Evolutionary conservation across 1,140 invertebrate genomes (phyloP).

Genomic region (Calephelis virginiensis): DNA sequence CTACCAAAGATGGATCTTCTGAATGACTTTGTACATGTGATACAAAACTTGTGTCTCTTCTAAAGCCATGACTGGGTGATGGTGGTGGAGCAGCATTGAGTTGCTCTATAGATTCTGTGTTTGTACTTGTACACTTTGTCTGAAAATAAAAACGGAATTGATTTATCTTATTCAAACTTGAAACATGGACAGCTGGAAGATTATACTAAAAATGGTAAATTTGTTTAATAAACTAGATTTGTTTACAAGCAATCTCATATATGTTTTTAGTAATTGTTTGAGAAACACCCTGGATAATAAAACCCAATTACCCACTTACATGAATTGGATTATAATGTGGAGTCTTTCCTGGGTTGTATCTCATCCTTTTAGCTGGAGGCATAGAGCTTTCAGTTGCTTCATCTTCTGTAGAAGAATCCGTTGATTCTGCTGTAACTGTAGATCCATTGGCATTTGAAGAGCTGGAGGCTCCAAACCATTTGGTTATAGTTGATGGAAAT

Average conservation of each 20-base stretch:
- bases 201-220: no score
- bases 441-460: constrained; percentile 52
- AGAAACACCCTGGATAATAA: no score
- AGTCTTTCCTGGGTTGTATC: constrained; percentile 38
- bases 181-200: no score
- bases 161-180: no score
- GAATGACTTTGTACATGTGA: constrained; percentile 29
- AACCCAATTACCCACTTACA: constrained; percentile 29
- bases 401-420: constrained; percentile 68
- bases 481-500: constrained; percentile 69
- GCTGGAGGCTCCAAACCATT: constrained; percentile 68
- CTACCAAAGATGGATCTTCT: constrained; percentile 31
- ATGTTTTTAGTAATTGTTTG: no score
- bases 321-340: constrained; percentile 36
- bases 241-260: no score
- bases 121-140: constrained; percentile 41
- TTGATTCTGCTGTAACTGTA: constrained; percentile 47
- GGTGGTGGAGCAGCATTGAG: constrained; percentile 30
- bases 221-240: no score
- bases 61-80: constrained; percentile 32
- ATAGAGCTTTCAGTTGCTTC: constrained; percentile 60
- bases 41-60: constrained; percentile 36
- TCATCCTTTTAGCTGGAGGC: constrained; percentile 70
- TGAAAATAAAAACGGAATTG: constrained; percentile 33
- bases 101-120: constrained; percentile 38